These are phyloP conservation scores for Oceanodroma tethys DNA, from an alignment of 2,113 vertebrate species.

Conservation along the genomic window DNA sequence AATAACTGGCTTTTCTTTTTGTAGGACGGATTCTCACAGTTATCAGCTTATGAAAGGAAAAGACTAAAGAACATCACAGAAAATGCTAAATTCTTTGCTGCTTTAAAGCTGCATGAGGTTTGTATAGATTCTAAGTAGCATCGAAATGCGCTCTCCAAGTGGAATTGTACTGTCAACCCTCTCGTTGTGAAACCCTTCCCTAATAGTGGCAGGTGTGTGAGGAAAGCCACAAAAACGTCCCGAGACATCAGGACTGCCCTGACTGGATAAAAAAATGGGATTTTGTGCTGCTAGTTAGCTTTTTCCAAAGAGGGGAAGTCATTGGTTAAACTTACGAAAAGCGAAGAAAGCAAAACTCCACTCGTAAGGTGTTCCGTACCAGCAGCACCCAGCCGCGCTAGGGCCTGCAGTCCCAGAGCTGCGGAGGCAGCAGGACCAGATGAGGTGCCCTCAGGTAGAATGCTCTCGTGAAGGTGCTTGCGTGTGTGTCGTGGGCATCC, in stretches of 20 bases:
- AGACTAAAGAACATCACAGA: slow-evolving; percentile 78
- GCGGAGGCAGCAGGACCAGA: fast-evolving
- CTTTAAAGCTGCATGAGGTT: slow-evolving; percentile 75
- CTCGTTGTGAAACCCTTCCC: not conserved
- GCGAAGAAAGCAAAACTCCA: fast-evolving
- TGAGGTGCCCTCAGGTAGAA: not conserved
- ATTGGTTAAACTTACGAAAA: too few relatives aligned
- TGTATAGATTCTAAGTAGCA: not conserved
- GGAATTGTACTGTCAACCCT: not conserved
- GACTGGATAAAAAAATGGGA: too few relatives aligned
- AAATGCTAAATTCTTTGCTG: slow-evolving; percentile 78
- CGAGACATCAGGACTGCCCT: not conserved
- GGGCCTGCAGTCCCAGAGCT: not conserved
- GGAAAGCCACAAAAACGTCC: not conserved
- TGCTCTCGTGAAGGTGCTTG: fast-evolving
- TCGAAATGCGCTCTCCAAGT: not conserved
- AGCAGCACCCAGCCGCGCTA: fast-evolving
- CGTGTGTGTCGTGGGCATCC: not conserved
- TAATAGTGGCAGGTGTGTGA: not conserved
- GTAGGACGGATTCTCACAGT: slow-evolving; percentile 35
- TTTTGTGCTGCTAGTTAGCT: not conserved
- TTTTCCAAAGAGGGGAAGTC: not conserved
- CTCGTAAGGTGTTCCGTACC: fast-evolving
- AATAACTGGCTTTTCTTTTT: not conserved
- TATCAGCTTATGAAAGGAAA: slow-evolving; percentile 76